A percentile compares a stretch with the other conserved stretches of the same genome.
These are phyloP conservation scores for Varecia variegata DNA, from an alignment of 2,797 vertebrate species.

Conservation along the genomic window DNA sequence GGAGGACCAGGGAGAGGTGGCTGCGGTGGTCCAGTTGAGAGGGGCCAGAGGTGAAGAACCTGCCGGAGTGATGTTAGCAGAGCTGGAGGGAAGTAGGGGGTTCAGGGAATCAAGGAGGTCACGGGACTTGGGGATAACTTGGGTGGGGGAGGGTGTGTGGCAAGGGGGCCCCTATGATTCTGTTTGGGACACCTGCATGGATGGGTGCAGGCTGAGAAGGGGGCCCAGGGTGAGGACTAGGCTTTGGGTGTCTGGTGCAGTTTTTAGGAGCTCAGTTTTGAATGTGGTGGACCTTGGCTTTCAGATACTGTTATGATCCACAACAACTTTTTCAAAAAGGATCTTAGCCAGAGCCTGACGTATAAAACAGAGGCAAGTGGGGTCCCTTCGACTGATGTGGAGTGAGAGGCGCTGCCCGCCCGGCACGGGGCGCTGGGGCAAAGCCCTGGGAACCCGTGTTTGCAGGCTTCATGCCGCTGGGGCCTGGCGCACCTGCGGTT, in stretches of 20 bases:
- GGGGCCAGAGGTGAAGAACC: not conserved
- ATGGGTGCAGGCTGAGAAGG: not conserved
- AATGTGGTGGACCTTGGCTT: rapidly evolving
- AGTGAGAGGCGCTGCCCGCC: not conserved
- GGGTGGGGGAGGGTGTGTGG: too few species aligned
- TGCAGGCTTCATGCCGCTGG: rapidly evolving
- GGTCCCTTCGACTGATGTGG: too few species aligned
- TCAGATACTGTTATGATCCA: not conserved
- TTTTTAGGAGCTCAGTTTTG: not conserved
- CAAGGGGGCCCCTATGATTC: not conserved
- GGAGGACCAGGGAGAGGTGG: not conserved
- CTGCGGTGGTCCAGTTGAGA: not conserved
- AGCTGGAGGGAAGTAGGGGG: not conserved
- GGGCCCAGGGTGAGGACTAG: too few species aligned
- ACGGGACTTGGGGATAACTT: rapidly evolving
- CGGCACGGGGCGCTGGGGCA: rapidly evolving
- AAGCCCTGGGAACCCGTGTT: rapidly evolving
- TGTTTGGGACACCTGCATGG: not conserved
- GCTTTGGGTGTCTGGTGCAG: rapidly evolving
- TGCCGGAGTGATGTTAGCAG: not conserved
- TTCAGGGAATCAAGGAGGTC: too few species aligned
- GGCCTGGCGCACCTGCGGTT: rapidly evolving
- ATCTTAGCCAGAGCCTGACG: not conserved
- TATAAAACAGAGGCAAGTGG: not conserved
- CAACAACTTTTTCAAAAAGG: not conserved